These are phyloP conservation scores for Dendrolimus pini DNA, from an alignment of 2,888 invertebrate genomes.

Conservation along the genomic window DNA sequence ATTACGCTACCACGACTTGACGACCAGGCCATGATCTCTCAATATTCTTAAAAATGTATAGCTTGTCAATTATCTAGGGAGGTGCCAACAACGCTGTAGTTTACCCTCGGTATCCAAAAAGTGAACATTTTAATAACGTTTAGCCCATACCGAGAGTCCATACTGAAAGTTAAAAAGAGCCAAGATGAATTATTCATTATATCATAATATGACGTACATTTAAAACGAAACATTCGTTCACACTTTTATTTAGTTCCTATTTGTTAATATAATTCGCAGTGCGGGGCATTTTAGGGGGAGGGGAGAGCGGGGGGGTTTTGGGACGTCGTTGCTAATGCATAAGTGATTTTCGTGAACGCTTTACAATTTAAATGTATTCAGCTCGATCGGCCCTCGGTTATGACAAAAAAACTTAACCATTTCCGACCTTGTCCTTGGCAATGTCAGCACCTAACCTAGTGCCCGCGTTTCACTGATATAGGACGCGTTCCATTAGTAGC, in stretches of 20 bases:
- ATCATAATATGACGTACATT: background rate
- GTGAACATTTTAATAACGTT: no score
- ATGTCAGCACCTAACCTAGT: conserved; percentile 48
- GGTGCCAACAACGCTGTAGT: no score
- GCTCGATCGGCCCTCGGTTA: background rate
- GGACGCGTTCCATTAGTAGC: background rate
- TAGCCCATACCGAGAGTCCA: background rate
- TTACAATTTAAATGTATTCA: conserved; percentile 52
- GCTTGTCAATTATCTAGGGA: no score
- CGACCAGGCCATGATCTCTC: no score
- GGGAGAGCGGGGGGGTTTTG: conserved; percentile 3
- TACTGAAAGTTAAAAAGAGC: background rate
- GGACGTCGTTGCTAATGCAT: conserved; percentile 32
- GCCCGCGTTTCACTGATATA: conserved; percentile 29
- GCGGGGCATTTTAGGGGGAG: conserved; percentile 4
- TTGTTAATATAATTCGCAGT: conserved; percentile 49
- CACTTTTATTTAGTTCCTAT: conserved; percentile 30
- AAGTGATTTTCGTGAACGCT: conserved; percentile 51
- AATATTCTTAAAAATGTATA: no score
- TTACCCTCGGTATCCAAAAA: no score
- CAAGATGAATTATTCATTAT: background rate
- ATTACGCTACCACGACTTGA: no score
- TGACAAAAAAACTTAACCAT: background rate
- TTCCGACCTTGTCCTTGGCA: conserved; percentile 36
- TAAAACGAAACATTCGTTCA: conserved; percentile 12